Conservation (phyloP, 35 echinoderm and acorn worm genomes). For the Stichopus chloronotus region DNA sequence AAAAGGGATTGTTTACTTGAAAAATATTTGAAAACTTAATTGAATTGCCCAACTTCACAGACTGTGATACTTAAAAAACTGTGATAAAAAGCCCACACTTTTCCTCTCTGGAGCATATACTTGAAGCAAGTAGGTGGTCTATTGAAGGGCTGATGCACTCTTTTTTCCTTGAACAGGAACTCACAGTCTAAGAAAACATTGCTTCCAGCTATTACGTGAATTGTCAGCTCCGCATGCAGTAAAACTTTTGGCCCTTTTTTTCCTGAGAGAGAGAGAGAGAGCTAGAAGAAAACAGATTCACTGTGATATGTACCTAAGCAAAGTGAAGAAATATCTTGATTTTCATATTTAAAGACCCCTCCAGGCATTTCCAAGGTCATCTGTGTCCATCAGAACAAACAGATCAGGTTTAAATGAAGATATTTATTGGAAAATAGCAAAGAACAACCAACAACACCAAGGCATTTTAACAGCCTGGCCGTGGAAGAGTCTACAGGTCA, state of each 20-base stretch:
- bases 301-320: background rate
- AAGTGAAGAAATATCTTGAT: background rate
- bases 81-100: too few relatives aligned
- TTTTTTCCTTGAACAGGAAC: background rate
- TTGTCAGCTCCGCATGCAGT: background rate
- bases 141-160: background rate
- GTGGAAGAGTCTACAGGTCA: background rate
- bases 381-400: conserved; percentile 10
- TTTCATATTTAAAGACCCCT: background rate
- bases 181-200: background rate
- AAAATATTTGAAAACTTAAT: too few relatives aligned
- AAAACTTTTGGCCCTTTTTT: background rate
- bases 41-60: too few relatives aligned
- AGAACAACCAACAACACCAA: background rate
- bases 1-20: too few relatives aligned
- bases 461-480: background rate
- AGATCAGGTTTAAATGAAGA: background rate
- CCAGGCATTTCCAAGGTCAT: background rate
- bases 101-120: too few relatives aligned
- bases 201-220: background rate
- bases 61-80: too few relatives aligned
- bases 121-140: background rate
- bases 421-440: background rate
- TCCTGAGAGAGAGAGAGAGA: background rate
- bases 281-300: background rate